A percentile compares a stretch with the other conserved stretches of the same genome.
Evolutionary conservation across 2,888 invertebrate genomes (phyloP).

Genomic region (Ecdyonurus torrentis): DNA sequence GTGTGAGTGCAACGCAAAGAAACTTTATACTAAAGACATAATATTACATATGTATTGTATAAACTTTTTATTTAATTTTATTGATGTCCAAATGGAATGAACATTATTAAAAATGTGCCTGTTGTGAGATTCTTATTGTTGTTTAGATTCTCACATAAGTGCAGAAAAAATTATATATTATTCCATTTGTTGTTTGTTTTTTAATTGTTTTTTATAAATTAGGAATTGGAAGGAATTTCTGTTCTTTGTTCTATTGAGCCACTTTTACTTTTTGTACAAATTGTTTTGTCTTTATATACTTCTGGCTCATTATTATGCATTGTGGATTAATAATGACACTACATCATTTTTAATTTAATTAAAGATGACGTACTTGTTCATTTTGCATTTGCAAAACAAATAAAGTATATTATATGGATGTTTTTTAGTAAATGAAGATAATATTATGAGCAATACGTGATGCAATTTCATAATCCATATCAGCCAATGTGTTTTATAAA

Average conservation of each 20-base stretch:
- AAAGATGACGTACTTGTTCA: no score
- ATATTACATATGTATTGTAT: no score
- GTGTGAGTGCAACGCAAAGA: no score
- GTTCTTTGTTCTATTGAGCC: background rate
- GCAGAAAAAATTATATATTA: background rate
- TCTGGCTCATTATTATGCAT: background rate
- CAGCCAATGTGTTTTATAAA: background rate
- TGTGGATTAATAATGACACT: no score
- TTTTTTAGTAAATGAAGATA: no score
- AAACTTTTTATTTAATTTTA: background rate
- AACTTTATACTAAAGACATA: no score
- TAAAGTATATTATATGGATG: background rate
- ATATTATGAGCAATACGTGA: background rate
- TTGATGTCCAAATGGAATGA: background rate
- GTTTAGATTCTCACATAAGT: background rate
- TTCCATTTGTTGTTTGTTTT: background rate
- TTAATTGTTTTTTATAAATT: background rate
- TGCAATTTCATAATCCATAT: background rate
- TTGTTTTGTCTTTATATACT: background rate
- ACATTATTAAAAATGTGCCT: background rate
- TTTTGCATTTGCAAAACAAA: background rate
- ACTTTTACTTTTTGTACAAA: background rate
- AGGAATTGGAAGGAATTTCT: background rate
- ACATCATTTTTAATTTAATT: no score
- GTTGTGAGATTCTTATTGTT: background rate